Evolutionary conservation across 2,113 vertebrate genomes (phyloP).

Genomic region (Craseonycteris thonglongyai): DNA sequence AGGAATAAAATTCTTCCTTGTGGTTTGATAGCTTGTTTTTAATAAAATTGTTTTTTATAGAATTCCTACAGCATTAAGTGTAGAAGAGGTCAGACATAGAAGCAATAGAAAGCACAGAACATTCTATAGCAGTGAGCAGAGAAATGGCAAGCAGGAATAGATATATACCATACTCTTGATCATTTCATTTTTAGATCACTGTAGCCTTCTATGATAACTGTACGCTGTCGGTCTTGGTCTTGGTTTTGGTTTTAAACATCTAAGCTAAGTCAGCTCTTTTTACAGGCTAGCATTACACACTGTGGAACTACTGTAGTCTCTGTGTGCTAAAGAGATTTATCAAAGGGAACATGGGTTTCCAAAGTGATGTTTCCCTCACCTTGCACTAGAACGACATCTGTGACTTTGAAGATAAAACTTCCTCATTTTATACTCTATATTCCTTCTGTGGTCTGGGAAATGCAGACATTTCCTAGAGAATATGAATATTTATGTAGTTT

Average conservation of each 20-base stretch:
- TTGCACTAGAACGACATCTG: not conserved
- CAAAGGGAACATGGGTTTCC: not conserved
- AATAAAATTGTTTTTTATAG: not conserved
- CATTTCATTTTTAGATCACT: not conserved
- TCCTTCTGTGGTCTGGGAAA: not conserved
- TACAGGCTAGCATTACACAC: not conserved
- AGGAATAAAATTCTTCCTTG: not conserved
- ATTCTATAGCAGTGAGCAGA: not conserved
- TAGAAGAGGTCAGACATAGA: not conserved
- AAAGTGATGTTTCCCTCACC: not conserved
- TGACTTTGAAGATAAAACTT: constrained; percentile 13
- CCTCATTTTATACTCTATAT: not conserved
- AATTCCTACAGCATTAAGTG: not conserved
- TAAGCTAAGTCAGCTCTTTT: not conserved
- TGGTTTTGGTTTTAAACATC: not conserved
- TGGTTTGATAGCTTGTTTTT: not conserved
- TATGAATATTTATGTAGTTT: not conserved
- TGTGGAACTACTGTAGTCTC: not conserved
- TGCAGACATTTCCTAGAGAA: not conserved
- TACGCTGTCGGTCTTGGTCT: not conserved
- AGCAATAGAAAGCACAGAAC: not conserved
- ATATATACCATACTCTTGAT: not conserved
- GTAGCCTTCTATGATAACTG: not conserved
- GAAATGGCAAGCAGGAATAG: not conserved
- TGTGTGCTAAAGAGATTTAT: constrained; percentile 23